phyloP scores from a whole-genome alignment of 2,797 vertebrate genomes.

The Neosilurus hyrtlii region DNA sequence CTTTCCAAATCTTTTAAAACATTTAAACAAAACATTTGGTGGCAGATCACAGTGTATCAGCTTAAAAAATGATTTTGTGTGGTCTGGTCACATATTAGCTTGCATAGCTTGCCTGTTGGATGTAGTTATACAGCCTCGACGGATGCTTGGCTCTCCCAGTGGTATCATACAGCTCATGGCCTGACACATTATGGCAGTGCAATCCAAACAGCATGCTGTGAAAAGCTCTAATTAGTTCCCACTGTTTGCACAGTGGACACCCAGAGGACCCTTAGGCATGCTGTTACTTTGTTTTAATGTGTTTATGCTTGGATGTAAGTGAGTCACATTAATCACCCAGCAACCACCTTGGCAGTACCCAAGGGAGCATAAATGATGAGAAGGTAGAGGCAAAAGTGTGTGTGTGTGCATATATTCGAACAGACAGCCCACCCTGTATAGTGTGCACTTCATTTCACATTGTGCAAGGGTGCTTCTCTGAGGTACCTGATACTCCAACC shows the following conservation, averaged over 20 bases:
- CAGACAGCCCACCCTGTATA: neutral
- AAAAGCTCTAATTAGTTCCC: conserved; percentile 56
- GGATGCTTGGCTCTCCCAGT: conserved; percentile 44
- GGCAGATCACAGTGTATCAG: neutral
- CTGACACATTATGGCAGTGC: conserved; percentile 50
- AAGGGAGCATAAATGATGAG: conserved; percentile 12
- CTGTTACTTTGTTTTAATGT: conserved; percentile 55
- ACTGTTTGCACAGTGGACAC: conserved; percentile 48
- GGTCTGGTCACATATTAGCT: conserved; percentile 33
- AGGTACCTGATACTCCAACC: neutral
- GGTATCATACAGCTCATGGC: conserved; percentile 42
- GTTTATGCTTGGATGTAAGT: conserved; percentile 54
- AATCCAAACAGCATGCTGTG: conserved; percentile 46
- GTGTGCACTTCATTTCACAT: conserved; percentile 12
- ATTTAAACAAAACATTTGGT: neutral
- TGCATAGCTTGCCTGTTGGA: conserved; percentile 42
- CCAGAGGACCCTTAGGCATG: conserved; percentile 43
- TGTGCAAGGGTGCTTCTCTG: neutral
- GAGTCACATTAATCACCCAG: conserved; percentile 49
- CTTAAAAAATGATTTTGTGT: conserved; percentile 26
- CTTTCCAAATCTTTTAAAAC: conserved; percentile 3
- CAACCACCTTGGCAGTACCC: conserved; percentile 28
- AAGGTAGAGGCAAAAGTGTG: conserved; percentile 13
- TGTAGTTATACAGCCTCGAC: conserved; percentile 41
- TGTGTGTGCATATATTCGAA: conserved; percentile 11